Base-by-base conservation (phyloP, 2,113 vertebrate genomes). In the Illadopsis cleaveri region DNA sequence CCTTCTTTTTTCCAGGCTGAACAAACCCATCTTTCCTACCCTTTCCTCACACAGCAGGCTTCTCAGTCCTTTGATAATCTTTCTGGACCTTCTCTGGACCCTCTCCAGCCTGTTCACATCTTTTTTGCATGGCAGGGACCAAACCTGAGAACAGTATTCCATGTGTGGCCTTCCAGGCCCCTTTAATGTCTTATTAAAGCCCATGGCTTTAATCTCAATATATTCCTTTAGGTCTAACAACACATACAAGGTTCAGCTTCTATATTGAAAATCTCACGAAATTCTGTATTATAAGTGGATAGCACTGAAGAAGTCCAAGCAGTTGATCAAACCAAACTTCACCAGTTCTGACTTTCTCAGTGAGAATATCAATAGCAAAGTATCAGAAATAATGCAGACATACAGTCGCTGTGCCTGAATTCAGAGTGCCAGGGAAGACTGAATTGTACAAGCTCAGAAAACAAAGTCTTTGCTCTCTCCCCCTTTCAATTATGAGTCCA, bases 401-500 rank as follows among this genome's bases (percentile, higher is more conserved):
- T 12, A 7, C 15, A 40, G 35, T 11, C 73, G 12, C 10, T 54
- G 33, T 16, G 30, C 12, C 30, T 22, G 33, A 37, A 15, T 65
- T 78, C 75, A 50, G 37, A 40, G 18, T 30, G 9, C 15, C 19
- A 23, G 4, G 6, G 22, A 64, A 64, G 14, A 27, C 25, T 62
- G 23, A 60, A 16, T 10, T 50, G 40, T 25, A 33, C 13, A 31
- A 73, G 30, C n/a, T 60, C 69, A 54, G 25, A 42, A 21, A 30
- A 31, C 5, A 77, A 53, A 54, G 12, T 9, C 12, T 79, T 78
- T 86, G 19, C 27, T 48, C 9, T 28, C 16, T 62, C 11, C 4
- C 5, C 13, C 9, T 57, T 54, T 50, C 0, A 0, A 23, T n/a
- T 56, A 15, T 16, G 27, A 68, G 19, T 22, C 28, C 45, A 35